phyloP scores from a whole-genome alignment of 2,888 invertebrate genomes.

The Alcis repandata region DNA sequence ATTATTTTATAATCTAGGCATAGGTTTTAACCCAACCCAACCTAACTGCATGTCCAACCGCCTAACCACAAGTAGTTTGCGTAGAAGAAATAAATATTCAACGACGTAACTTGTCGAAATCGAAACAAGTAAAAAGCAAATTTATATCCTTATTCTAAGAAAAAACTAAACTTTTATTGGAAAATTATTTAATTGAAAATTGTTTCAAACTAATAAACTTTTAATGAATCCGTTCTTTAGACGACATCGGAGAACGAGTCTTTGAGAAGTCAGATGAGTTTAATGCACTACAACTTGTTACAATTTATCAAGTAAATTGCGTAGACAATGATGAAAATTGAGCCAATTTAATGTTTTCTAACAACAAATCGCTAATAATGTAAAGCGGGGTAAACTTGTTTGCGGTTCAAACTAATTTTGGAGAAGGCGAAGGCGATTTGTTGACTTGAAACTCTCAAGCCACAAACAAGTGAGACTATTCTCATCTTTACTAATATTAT shows the following conservation, averaged over 20 bases:
- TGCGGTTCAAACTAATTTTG: constrained; percentile 1
- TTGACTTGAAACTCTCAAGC: not conserved
- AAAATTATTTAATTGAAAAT: no score
- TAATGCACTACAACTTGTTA: constrained; percentile 16
- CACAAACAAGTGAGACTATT: not conserved
- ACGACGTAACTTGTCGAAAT: no score
- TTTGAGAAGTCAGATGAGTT: constrained; percentile 22
- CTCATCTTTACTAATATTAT: no score
- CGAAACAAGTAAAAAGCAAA: no score
- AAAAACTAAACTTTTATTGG: no score
- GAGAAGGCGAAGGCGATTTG: not conserved
- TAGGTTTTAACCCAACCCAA: no score
- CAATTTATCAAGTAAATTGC: constrained; percentile 12
- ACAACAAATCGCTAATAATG: constrained; percentile 5
- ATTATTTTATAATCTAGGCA: no score
- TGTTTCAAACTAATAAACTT: not conserved
- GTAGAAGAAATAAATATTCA: no score
- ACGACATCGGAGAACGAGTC: constrained; percentile 11
- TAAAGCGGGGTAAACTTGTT: not conserved
- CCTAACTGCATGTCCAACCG: no score
- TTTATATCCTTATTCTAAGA: no score
- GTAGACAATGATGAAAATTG: constrained; percentile 4
- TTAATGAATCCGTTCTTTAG: constrained; percentile 9
- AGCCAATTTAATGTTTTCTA: constrained; percentile 9
- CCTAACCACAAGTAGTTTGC: no score